A percentile compares a stretch with the other conserved stretches of the same genome.
These are phyloP conservation scores for Hemitrygon akajei DNA, from an alignment of 2,797 vertebrate genomes.

Conservation along the genomic window DNA sequence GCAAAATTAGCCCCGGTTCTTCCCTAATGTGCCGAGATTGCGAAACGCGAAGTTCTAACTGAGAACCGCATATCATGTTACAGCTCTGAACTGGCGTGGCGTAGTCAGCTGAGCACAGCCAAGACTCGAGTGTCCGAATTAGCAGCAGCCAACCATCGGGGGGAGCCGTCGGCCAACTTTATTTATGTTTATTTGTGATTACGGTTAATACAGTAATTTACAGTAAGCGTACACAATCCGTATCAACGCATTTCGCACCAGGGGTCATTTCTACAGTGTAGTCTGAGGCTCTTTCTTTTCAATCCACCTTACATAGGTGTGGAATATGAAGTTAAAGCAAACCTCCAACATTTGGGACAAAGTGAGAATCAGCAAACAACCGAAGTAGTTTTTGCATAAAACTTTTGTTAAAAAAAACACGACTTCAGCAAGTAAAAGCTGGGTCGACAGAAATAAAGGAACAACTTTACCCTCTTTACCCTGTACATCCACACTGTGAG, in stretches of 20 bases:
- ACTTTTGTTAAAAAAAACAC: background rate
- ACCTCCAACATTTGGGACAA: background rate
- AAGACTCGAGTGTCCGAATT: background rate
- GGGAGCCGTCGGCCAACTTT: slow-evolving; percentile 19
- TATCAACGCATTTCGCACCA: background rate
- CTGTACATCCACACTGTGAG: background rate
- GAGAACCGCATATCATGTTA: too few species aligned
- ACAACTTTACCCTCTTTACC: too few species aligned
- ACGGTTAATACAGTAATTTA: background rate
- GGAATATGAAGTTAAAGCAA: background rate
- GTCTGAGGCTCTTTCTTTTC: background rate
- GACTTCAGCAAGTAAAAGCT: background rate
- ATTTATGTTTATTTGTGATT: background rate
- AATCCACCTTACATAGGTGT: background rate
- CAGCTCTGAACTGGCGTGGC: background rate
- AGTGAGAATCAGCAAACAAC: background rate
- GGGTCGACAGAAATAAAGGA: background rate
- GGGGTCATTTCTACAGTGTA: too few species aligned
- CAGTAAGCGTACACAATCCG: background rate
- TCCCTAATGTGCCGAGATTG: too few species aligned
- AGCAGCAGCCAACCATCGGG: background rate
- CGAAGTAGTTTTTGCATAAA: background rate
- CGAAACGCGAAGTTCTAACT: background rate
- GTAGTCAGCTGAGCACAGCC: background rate
- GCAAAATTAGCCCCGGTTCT: background rate